A percentile compares a stretch with the other conserved stretches of the same genome.
Conservation (phyloP, 2,888 invertebrate species). For the Osedax frankpressi region DNA sequence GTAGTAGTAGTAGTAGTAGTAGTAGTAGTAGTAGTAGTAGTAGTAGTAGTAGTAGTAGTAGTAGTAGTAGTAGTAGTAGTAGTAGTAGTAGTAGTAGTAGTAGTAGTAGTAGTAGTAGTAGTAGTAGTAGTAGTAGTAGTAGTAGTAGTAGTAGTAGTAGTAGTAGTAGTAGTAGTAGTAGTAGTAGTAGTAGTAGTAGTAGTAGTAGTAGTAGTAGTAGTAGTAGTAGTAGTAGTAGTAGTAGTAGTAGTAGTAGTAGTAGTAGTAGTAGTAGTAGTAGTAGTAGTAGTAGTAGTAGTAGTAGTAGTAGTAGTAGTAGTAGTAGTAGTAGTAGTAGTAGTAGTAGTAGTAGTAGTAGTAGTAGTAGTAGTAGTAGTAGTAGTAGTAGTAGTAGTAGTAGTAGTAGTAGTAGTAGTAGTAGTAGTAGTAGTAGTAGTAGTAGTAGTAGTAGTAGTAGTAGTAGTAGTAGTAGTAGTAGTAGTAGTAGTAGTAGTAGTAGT, state of each 20-base stretch:
- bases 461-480: neutral
- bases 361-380: neutral
- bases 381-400: neutral
- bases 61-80: neutral
- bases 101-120: neutral
- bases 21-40: conserved; percentile 13
- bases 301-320: neutral
- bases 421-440: neutral
- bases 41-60: conserved; percentile 13
- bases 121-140: neutral
- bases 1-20: neutral
- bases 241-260: neutral
- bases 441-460: neutral
- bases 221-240: neutral
- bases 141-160: neutral
- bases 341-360: neutral
- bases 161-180: neutral
- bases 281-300: neutral
- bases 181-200: neutral
- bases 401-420: neutral
- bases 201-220: neutral
- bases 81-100: neutral
- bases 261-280: neutral
- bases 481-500: conserved; percentile 17
- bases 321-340: neutral